phyloP scores from a whole-genome alignment of 2,113 vertebrate genomes.

The Tragelaphus strepsiceros region DNA sequence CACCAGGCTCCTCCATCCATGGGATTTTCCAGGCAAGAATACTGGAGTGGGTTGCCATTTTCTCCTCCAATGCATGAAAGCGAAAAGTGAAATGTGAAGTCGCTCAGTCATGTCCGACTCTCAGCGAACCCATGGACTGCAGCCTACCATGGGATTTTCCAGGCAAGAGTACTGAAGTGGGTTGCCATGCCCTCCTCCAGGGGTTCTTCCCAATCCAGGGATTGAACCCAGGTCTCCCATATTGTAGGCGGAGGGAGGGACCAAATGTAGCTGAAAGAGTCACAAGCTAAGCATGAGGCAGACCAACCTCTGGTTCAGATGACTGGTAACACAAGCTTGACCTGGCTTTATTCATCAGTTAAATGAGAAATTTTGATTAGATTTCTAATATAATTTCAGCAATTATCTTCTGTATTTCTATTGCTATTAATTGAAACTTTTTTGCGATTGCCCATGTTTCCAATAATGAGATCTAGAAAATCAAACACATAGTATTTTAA shows the following conservation, averaged over 20 bases:
- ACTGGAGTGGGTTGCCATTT: neutral
- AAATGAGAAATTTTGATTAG: neutral
- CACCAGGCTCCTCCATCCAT: neutral
- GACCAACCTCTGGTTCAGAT: neutral
- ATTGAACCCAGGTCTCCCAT: neutral
- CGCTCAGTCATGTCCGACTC: neutral
- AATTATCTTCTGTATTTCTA: neutral
- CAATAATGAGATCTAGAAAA: neutral
- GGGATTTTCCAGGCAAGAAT: neutral
- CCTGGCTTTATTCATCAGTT: neutral
- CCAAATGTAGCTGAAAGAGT: neutral
- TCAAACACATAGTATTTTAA: neutral
- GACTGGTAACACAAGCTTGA: neutral
- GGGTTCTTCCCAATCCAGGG: neutral
- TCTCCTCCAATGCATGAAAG: neutral
- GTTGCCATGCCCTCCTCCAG: neutral
- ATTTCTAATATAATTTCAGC: neutral
- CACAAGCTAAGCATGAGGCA: neutral
- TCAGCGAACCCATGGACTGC: neutral
- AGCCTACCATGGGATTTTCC: neutral
- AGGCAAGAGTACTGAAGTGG: neutral
- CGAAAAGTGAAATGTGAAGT: neutral
- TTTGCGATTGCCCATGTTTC: neutral
- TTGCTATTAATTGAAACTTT: neutral
- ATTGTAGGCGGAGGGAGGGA: neutral